Evolutionary conservation across 2,888 invertebrate genomes (phyloP).

Genomic region (Lysandra bellargus): DNA sequence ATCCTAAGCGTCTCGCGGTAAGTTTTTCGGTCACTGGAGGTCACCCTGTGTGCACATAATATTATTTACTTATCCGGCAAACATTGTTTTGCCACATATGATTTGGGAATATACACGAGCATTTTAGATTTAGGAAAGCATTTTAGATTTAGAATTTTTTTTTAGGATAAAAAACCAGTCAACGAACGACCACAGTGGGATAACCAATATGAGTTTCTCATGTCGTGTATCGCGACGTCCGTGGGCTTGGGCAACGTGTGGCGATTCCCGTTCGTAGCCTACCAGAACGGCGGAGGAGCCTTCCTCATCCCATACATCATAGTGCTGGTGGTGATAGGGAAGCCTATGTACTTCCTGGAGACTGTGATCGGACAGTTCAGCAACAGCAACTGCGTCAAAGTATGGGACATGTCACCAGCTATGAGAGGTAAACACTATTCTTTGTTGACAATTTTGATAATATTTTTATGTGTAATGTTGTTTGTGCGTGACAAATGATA

Average conservation of each 20-base stretch:
- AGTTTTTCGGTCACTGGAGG: too few species aligned
- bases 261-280: conserved; percentile 82
- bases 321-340: conserved; percentile 85
- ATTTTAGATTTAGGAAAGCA: not conserved
- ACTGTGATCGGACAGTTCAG: conserved; percentile 91
- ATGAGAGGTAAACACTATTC: conserved; percentile 83
- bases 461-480: too few species aligned
- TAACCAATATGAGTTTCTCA: conserved; percentile 85
- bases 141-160: not conserved
- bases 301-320: conserved; percentile 87
- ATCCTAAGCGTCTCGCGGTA: too few species aligned
- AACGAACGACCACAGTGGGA: conserved; percentile 78
- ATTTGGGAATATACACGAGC: too few species aligned
- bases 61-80: not conserved
- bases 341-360: conserved; percentile 91
- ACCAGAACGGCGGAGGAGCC: conserved; percentile 87
- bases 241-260: conserved; percentile 88
- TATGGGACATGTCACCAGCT: conserved; percentile 84
- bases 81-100: not conserved
- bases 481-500: too few species aligned
- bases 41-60: too few species aligned
- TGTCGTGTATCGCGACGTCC: conserved; percentile 86
- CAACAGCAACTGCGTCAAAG: conserved; percentile 87
- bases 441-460: not conserved
- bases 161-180: conserved; percentile 37